A percentile compares a stretch with the other conserved stretches of the same genome.
These are phyloP conservation scores for Bursaphelenchus okinawaensis DNA, from an alignment of 2,888 invertebrate species.

Conservation along the genomic window DNA sequence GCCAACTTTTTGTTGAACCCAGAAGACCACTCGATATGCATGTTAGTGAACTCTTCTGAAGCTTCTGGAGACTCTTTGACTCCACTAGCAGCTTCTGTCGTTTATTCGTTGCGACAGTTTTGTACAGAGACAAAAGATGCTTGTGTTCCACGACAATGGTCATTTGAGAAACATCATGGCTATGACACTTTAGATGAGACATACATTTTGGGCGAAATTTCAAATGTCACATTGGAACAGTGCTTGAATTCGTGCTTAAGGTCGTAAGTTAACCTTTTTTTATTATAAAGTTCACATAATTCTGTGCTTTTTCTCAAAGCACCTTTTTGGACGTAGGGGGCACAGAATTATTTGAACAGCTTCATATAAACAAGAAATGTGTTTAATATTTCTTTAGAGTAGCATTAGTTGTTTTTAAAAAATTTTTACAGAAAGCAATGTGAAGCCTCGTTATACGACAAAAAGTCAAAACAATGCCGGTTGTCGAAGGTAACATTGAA, in stretches of 20 bases:
- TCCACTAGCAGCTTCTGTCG: constrained; percentile 21
- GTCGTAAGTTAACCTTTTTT: too few relatives aligned
- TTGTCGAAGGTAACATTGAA: constrained; percentile 36
- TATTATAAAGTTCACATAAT: too few relatives aligned
- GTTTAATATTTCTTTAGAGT: too few relatives aligned
- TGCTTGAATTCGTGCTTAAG: constrained; percentile 26
- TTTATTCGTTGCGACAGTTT: constrained; percentile 24
- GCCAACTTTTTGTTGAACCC: constrained; percentile 29
- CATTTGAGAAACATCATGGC: constrained; percentile 21
- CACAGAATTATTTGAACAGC: too few relatives aligned
- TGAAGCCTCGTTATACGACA: constrained; percentile 28
- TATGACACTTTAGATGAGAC: constrained; percentile 14
- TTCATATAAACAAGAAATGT: too few relatives aligned
- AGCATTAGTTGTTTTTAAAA: not conserved
- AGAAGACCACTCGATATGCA: constrained; percentile 18
- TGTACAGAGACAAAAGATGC: constrained; percentile 19
- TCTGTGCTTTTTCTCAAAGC: too few relatives aligned
- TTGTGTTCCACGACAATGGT: constrained; percentile 18
- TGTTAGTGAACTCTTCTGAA: constrained; percentile 21
- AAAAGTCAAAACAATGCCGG: constrained; percentile 25
- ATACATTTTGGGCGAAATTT: constrained; percentile 12
- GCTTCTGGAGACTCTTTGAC: constrained; percentile 18
- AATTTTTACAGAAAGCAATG: constrained; percentile 27
- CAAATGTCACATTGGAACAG: constrained; percentile 18
- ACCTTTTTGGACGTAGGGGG: too few relatives aligned